Evolutionary conservation across 2,888 invertebrate genomes (phyloP).

Genomic region (Pocota personata): DNA sequence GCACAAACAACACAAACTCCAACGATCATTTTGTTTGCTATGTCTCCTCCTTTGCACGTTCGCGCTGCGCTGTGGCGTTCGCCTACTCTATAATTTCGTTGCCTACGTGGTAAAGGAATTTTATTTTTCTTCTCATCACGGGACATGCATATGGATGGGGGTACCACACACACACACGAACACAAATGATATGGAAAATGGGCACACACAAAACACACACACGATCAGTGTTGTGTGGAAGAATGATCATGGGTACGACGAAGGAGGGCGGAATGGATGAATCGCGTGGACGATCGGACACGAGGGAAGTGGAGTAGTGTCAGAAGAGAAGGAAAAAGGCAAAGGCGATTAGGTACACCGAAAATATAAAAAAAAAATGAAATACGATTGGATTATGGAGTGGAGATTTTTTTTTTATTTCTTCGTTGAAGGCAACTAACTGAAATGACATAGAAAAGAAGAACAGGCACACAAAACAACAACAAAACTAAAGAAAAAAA

Average conservation of each 20-base stretch:
- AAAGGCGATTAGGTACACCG: slow-evolving; percentile 73
- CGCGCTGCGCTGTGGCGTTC: slow-evolving; percentile 35
- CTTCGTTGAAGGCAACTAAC: slow-evolving; percentile 64
- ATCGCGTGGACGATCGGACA: slow-evolving; percentile 59
- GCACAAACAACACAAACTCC: slow-evolving; percentile 32
- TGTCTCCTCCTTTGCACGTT: slow-evolving; percentile 66
- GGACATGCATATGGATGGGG: slow-evolving; percentile 70
- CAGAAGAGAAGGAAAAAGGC: slow-evolving; percentile 63
- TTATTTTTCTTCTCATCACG: slow-evolving; percentile 73
- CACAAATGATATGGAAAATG: slow-evolving; percentile 46
- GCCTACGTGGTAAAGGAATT: slow-evolving; percentile 74
- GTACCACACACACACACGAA: slow-evolving; percentile 33
- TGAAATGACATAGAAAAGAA: slow-evolving; percentile 72
- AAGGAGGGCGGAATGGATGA: slow-evolving; percentile 61
- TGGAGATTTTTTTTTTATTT: slow-evolving; percentile 58
- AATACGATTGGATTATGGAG: slow-evolving; percentile 67
- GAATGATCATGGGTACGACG: slow-evolving; percentile 44
- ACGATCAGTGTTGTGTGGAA: slow-evolving; percentile 8
- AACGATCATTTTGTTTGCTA: slow-evolving; percentile 57
- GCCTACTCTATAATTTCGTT: slow-evolving; percentile 71
- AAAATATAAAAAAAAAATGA: slow-evolving; percentile 49
- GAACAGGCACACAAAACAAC: slow-evolving; percentile 61
- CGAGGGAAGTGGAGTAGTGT: slow-evolving; percentile 34
- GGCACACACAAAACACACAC: slow-evolving; percentile 22
- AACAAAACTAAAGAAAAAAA: slow-evolving; percentile 15